Conservation (phyloP, 92 coral and sea anemone species). For the Desmophyllum pertusum region DNA sequence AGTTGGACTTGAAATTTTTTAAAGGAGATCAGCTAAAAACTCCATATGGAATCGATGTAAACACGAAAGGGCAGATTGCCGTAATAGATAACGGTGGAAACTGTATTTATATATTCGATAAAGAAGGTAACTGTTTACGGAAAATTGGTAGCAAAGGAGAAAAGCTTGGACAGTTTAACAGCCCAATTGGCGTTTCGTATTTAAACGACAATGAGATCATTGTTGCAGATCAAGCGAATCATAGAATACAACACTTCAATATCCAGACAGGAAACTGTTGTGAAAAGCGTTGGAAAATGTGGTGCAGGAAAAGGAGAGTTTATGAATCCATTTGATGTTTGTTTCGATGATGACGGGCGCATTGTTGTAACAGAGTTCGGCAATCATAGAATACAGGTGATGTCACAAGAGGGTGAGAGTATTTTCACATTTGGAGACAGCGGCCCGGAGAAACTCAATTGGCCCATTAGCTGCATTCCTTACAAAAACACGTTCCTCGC, state of each 20-base stretch:
- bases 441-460: too few species aligned
- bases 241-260: conserved; percentile 1
- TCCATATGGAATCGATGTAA: background rate
- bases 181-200: background rate
- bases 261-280: conserved; percentile 10
- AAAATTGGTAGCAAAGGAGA: background rate
- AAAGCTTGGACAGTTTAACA: background rate
- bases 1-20: background rate
- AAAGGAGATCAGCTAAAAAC: background rate
- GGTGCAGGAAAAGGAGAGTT: conserved; percentile 18
- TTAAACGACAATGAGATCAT: background rate
- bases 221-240: background rate
- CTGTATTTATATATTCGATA: background rate
- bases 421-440: too few species aligned
- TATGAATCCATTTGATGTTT: background rate
- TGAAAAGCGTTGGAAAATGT: background rate
- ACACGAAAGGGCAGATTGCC: background rate
- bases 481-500: too few species aligned
- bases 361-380: too few species aligned
- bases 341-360: too few species aligned
- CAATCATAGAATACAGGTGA: too few species aligned
- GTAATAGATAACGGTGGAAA: background rate
- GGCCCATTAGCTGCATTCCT: too few species aligned
- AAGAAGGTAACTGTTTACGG: background rate
- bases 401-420: too few species aligned